These are phyloP conservation scores for Heteropelma amictum DNA, from an alignment of 2,888 invertebrate genomes.

Conservation along the genomic window DNA sequence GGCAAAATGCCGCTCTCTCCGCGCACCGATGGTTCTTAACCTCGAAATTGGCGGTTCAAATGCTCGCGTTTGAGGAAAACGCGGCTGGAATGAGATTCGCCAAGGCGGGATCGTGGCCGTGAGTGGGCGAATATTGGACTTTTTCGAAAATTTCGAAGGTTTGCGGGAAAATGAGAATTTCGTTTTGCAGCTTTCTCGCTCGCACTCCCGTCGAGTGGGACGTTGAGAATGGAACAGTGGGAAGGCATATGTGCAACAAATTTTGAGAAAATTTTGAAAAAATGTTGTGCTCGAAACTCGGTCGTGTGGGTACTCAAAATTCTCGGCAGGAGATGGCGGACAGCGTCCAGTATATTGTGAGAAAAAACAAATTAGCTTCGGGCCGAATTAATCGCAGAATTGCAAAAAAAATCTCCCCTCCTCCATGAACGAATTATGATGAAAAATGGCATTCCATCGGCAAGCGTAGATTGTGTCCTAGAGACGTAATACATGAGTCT, in stretches of 20 bases:
- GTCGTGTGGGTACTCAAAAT: slow-evolving; percentile 12
- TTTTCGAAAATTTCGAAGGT: no score
- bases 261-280: not conserved
- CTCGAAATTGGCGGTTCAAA: no score
- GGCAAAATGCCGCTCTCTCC: no score
- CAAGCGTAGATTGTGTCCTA: not conserved
- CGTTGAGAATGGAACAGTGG: no score
- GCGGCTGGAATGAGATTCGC: no score
- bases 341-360: not conserved
- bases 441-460: not conserved
- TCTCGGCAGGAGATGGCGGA: not conserved
- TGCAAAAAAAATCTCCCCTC: not conserved
- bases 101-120: no score
- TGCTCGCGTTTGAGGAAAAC: no score
- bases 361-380: not conserved
- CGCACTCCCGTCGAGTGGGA: no score
- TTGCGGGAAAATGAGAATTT: no score
- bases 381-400: not conserved
- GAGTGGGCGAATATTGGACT: no score
- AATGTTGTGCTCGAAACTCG: not conserved
- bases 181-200: no score
- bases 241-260: not conserved
- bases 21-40: no score
- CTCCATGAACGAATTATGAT: not conserved
- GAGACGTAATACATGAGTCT: not conserved